phyloP scores from a whole-genome alignment of 92 coral and sea anemone species.

The Zoanthus sansibaricus region DNA sequence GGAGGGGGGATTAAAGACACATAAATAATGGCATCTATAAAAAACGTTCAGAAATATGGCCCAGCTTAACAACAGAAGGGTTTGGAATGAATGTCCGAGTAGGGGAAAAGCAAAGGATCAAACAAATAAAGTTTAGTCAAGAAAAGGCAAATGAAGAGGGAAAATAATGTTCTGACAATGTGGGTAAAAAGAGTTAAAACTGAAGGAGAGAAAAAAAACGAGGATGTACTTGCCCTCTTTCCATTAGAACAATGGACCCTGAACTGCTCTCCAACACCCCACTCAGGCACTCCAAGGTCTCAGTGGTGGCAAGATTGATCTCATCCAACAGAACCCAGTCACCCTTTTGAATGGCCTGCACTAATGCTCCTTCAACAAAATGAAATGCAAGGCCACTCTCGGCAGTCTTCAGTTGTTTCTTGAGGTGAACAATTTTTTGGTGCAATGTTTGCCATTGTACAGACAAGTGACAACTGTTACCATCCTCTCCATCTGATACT shows the following conservation, averaged over 20 bases:
- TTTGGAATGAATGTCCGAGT: too few species aligned
- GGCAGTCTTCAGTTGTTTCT: conserved; percentile 87
- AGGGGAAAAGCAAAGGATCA: too few species aligned
- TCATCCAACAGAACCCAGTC: conserved; percentile 97
- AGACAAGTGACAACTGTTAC: conserved; percentile 27
- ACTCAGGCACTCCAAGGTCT: conserved; percentile 96
- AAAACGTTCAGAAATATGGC: too few species aligned
- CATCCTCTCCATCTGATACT: conserved; percentile 35
- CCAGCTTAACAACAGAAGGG: too few species aligned
- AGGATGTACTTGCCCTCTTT: conserved; percentile 83
- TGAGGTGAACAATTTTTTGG: conserved; percentile 74
- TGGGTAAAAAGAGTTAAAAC: too few species aligned
- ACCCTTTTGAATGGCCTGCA: conserved; percentile 82
- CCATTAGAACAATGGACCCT: conserved; percentile 93
- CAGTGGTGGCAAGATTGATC: conserved; percentile 96
- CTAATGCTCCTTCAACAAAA: conserved; percentile 96
- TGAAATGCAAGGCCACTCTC: conserved; percentile 88
- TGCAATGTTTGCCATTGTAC: conserved; percentile 74
- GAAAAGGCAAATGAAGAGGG: too few species aligned
- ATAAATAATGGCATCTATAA: too few species aligned
- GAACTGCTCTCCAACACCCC: conserved; percentile 92
- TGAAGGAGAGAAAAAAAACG: too few species aligned
- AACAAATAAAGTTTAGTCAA: too few species aligned
- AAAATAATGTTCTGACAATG: too few species aligned
- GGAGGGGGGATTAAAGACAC: too few species aligned